phyloP scores from a whole-genome alignment of 2,888 invertebrate genomes.

The Pristionchus fissidentatus region DNA sequence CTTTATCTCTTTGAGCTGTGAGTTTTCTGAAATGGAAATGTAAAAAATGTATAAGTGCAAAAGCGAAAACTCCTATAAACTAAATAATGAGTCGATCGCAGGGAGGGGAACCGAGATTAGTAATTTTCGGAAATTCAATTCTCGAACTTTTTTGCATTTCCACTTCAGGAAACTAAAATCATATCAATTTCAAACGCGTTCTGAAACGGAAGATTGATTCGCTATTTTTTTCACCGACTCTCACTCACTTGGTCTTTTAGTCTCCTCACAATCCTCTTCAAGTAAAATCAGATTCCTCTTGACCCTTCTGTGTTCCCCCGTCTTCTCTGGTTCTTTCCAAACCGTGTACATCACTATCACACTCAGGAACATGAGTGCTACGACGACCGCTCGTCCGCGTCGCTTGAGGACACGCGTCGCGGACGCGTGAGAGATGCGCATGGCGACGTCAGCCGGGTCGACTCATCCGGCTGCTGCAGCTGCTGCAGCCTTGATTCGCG shows the following conservation, averaged over 20 bases:
- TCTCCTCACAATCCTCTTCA: slow-evolving; percentile 25
- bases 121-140: neutral
- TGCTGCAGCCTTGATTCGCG: too few relatives aligned
- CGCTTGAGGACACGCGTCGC: neutral
- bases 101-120: too few relatives aligned
- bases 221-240: too few relatives aligned
- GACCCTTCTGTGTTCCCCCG: slow-evolving; percentile 5
- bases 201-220: too few relatives aligned
- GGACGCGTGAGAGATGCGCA: neutral
- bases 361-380: neutral
- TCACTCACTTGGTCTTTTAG: neutral
- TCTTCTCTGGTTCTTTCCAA: neutral
- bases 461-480: too few relatives aligned
- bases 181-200: neutral
- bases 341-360: neutral
- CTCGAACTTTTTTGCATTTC: neutral
- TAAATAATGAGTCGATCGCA: too few relatives aligned
- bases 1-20: too few relatives aligned
- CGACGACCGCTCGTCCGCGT: neutral
- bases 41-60: too few relatives aligned
- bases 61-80: too few relatives aligned
- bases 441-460: too few relatives aligned
- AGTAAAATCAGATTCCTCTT: slow-evolving; percentile 34
- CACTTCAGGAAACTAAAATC: neutral
- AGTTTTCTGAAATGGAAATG: too few relatives aligned